Evolutionary conservation across 2,888 invertebrate genomes (phyloP).

Genomic region (Apamea monoglypha): DNA sequence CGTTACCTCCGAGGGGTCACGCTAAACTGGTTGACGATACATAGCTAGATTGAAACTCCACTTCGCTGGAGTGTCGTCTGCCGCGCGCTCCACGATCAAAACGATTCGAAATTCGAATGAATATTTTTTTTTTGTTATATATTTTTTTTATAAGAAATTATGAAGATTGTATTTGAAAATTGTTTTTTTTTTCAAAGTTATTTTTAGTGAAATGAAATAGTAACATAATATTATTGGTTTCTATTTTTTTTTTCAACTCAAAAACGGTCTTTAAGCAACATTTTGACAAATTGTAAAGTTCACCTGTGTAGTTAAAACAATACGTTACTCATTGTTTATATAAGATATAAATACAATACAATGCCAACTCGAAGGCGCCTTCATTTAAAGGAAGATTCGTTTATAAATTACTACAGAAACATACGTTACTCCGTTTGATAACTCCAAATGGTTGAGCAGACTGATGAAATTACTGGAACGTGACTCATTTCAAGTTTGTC

Average conservation of each 20-base stretch:
- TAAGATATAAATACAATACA: slow-evolving; percentile 31
- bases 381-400: neutral
- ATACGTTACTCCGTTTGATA: slow-evolving; percentile 12
- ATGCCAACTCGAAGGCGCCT: slow-evolving; percentile 12
- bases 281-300: neutral
- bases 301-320: neutral
- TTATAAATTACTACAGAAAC: slow-evolving; percentile 6
- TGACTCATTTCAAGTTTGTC: slow-evolving; percentile 18
- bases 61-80: slow-evolving; percentile 88
- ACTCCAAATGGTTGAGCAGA: slow-evolving; percentile 15
- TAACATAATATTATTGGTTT: neutral
- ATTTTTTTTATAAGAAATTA: slow-evolving; percentile 65
- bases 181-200: neutral
- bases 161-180: neutral
- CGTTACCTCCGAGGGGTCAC: slow-evolving; percentile 74
- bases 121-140: slow-evolving; percentile 65
- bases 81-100: slow-evolving; percentile 87
- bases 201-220: neutral
- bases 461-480: slow-evolving; percentile 14
- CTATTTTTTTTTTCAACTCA: too few species aligned
- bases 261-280: neutral
- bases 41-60: slow-evolving; percentile 85
- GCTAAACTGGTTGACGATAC: slow-evolving; percentile 74
- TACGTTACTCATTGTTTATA: slow-evolving; percentile 21
- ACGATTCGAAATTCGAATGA: slow-evolving; percentile 86